Evolutionary conservation across 2,113 vertebrate genomes (phyloP).

Genomic region (Carlito syrichta): DNA sequence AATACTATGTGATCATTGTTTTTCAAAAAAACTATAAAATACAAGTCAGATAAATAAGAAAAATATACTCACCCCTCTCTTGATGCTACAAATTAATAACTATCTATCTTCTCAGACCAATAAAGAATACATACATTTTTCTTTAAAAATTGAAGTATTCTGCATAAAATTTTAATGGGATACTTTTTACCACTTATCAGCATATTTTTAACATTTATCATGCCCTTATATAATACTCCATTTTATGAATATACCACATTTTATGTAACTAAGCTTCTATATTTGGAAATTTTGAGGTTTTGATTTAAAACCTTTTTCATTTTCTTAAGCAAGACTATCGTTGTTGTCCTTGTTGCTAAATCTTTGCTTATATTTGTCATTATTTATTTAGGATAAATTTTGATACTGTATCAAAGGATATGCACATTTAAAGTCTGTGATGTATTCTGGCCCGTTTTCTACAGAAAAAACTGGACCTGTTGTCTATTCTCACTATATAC

Average conservation of each 20-base stretch:
- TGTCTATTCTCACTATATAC: neutral
- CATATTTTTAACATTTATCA: neutral
- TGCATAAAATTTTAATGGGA: neutral
- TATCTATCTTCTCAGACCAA: neutral
- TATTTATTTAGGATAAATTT: neutral
- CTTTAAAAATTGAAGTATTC: neutral
- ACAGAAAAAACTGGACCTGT: neutral
- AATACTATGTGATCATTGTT: neutral
- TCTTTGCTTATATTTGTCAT: neutral
- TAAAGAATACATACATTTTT: neutral
- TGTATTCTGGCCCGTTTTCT: neutral
- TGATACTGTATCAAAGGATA: neutral
- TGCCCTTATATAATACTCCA: neutral
- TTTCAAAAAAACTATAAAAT: neutral
- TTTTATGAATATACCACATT: neutral
- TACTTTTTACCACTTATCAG: neutral
- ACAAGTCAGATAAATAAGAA: neutral
- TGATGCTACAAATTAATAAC: neutral
- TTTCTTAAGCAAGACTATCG: neutral
- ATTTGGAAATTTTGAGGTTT: neutral
- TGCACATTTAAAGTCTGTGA: neutral
- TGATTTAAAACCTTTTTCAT: neutral
- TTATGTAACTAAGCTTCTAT: neutral
- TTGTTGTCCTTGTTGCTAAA: neutral
- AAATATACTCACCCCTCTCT: neutral